Percentiles rank a stretch among this genome's conserved stretches.
These are phyloP conservation scores for Eudorcas thomsonii DNA, from an alignment of 2,113 vertebrate species.

Conservation along the genomic window DNA sequence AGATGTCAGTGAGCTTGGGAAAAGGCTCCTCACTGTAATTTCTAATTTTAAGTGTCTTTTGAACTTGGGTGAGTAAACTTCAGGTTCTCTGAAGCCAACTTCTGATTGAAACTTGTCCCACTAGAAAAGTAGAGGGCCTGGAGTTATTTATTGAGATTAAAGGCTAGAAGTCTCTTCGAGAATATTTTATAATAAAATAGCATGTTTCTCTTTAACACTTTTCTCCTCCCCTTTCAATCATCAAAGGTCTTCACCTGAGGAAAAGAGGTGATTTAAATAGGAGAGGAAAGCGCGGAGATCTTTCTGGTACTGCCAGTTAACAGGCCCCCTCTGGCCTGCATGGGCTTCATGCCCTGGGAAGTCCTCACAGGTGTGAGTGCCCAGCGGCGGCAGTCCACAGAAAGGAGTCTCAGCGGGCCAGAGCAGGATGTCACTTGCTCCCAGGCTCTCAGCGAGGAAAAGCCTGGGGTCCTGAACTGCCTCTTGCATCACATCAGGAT, in stretches of 20 bases:
- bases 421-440: rapidly evolving
- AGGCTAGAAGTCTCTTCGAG: background rate
- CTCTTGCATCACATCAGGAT: background rate
- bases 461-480: background rate
- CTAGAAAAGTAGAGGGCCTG: background rate
- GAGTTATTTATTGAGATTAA: background rate
- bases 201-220: background rate
- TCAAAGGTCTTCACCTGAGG: background rate
- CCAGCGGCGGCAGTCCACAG: rapidly evolving
- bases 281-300: background rate
- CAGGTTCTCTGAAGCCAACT: background rate
- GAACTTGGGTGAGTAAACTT: background rate
- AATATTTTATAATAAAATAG: background rate
- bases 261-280: background rate
- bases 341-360: background rate
- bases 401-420: too few species aligned
- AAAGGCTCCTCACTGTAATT: background rate
- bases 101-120: background rate
- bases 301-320: background rate
- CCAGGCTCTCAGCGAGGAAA: background rate
- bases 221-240: background rate
- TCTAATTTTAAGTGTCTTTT: background rate
- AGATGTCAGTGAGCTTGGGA: background rate
- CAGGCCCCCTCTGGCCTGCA: background rate
- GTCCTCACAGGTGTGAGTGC: background rate